A percentile compares a stretch with the other conserved stretches of the same genome.
phyloP scores from a whole-genome alignment of 2,797 vertebrate genomes.

The Parambassis ranga region DNA sequence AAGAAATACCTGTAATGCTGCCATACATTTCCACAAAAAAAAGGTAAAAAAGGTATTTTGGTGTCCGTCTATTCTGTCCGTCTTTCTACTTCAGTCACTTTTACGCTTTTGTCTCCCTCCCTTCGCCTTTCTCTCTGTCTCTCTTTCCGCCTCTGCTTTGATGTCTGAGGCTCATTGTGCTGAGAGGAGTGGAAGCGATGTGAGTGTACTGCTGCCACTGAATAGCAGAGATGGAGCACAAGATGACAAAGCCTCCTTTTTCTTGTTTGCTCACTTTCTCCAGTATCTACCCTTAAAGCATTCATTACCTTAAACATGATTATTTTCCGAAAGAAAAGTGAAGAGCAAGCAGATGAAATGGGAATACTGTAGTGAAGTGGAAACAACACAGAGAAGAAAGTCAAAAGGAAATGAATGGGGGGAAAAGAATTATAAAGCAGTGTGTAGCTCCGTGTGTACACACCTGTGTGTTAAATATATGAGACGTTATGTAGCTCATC shows the following conservation, averaged over 20 bases:
- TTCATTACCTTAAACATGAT: conserved; percentile 60
- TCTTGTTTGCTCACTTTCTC: conserved; percentile 42
- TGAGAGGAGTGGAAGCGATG: conserved; percentile 50
- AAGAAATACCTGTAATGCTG: conserved; percentile 35
- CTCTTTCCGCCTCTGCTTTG: conserved; percentile 54
- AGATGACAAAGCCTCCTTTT: conserved; percentile 58
- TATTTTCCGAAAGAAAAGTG: conserved; percentile 36
- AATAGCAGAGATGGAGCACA: conserved; percentile 45
- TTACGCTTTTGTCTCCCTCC: conserved; percentile 31
- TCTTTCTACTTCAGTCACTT: conserved; percentile 24
- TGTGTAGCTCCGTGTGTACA: neutral
- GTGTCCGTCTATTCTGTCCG: conserved; percentile 6
- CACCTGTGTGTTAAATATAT: conserved; percentile 21
- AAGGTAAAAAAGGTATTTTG: conserved; percentile 10
- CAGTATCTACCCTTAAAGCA: conserved; percentile 24
- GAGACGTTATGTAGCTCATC: conserved; percentile 48
- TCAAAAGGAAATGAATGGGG: conserved; percentile 23
- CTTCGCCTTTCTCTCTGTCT: neutral
- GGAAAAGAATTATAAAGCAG: neutral
- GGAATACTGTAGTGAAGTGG: conserved; percentile 7
- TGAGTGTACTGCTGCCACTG: conserved; percentile 45
- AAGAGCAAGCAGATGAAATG: conserved; percentile 23
- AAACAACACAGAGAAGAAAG: conserved; percentile 6
- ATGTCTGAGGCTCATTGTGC: conserved; percentile 68
- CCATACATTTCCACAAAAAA: conserved; percentile 29